Conservation (phyloP, 2,888 invertebrate genomes). For the Amphipyra berbera region DNA sequence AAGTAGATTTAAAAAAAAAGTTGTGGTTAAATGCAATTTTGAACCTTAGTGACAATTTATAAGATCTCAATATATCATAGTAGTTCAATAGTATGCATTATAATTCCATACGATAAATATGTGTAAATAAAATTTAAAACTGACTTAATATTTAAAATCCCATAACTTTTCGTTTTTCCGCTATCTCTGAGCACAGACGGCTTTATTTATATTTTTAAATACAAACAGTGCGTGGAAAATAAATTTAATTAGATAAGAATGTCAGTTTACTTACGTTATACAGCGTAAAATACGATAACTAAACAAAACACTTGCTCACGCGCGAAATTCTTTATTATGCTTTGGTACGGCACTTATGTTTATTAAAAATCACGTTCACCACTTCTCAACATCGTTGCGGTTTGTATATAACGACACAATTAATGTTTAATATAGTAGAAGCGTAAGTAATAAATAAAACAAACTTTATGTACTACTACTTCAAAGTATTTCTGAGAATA, state of each 20-base stretch:
- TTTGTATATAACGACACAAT: conserved; percentile 17
- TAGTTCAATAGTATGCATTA: too few relatives aligned
- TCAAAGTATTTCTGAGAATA: conserved; percentile 25
- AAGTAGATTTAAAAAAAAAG: conserved; percentile 19
- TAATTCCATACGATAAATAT: too few relatives aligned
- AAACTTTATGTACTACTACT: conserved; percentile 23
- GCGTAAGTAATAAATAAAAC: conserved; percentile 34
- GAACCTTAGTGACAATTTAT: too few relatives aligned
- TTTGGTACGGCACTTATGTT: conserved; percentile 29
- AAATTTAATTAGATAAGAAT: conserved; percentile 28
- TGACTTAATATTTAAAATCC: too few relatives aligned
- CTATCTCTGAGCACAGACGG: too few relatives aligned
- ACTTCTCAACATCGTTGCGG: conserved; percentile 28
- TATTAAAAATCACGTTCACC: conserved; percentile 19
- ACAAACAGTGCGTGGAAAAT: not conserved
- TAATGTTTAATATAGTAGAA: conserved; percentile 24
- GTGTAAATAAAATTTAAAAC: too few relatives aligned
- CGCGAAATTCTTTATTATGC: conserved; percentile 20
- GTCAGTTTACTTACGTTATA: conserved; percentile 42
- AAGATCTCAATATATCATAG: too few relatives aligned
- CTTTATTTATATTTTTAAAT: too few relatives aligned
- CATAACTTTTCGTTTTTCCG: too few relatives aligned
- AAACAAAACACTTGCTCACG: conserved; percentile 45
- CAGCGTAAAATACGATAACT: conserved; percentile 17
- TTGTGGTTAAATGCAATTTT: too few relatives aligned